phyloP scores from a whole-genome alignment of 2,797 vertebrate genomes.

The Clarias laeviceps region DNA sequence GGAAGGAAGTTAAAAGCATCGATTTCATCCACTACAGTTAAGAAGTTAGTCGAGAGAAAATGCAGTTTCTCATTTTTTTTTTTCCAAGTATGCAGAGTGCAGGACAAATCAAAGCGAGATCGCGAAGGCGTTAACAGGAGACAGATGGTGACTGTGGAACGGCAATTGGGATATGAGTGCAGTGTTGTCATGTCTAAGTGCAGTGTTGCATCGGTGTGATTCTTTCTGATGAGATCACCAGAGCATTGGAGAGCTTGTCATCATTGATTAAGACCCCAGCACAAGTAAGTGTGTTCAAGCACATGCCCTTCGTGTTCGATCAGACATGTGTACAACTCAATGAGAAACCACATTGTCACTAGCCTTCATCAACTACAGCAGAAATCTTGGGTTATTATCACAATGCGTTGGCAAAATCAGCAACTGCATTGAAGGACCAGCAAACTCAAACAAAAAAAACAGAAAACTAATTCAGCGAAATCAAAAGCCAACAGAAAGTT shows the following conservation, averaged over 20 bases:
- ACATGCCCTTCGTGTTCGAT: conserved; percentile 62
- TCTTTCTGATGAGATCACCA: conserved; percentile 64
- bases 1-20: conserved; percentile 68
- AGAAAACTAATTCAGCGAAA: conserved; percentile 71
- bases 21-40: conserved; percentile 79
- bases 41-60: conserved; percentile 79
- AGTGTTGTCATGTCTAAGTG: conserved; percentile 27
- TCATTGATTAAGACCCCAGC: conserved; percentile 65
- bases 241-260: conserved; percentile 67
- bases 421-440: conserved; percentile 81
- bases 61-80: conserved; percentile 82
- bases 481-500: conserved; percentile 66
- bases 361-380: conserved; percentile 75
- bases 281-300: conserved; percentile 64
- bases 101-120: conserved; percentile 78
- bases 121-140: conserved; percentile 61
- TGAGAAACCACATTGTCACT: conserved; percentile 85
- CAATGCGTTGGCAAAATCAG: conserved; percentile 79
- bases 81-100: conserved; percentile 67
- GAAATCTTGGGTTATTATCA: conserved; percentile 71
- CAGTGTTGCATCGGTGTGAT: conserved; percentile 50
- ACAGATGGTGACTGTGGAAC: conserved; percentile 61
- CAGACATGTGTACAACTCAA: conserved; percentile 67
- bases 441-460: conserved; percentile 71
- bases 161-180: conserved; percentile 54